Evolutionary conservation across 1,140 invertebrate genomes (phyloP), one percentile per base, ranked within the genome.

Genomic region (Microplitis mediator): DNA sequence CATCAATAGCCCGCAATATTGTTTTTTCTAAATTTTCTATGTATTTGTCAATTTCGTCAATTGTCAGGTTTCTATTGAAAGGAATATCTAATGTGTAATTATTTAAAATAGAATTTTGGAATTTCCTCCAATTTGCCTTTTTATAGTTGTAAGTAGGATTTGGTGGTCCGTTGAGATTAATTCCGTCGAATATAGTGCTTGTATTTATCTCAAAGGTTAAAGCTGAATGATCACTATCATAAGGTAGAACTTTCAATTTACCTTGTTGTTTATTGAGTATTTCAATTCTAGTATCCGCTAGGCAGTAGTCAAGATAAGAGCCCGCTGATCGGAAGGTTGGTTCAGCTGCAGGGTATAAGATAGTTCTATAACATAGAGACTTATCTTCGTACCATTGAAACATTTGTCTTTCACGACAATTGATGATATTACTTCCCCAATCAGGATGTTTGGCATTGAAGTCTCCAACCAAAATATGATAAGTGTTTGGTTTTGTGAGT

Each of bases 161-260:
- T 56, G 52, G 6, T 13, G 13, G 14, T 1, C 14, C 13, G 9
- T 35, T 16, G 1, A 31, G 0, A 3, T 34, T 11, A 13, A 70
- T 1, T 2, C 63, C 70, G 0, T 2, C 4, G 16, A 54, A 64
- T 0, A 54, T 3, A 6, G 51, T n/a, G 9, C 5, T n/a, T 23
- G 9, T n/a, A 23, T 69, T 6, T 32, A 75, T 56, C 2, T 13
- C 2, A 9, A 74, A 64, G 6, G 4, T 6, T 23, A 74, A 56
- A 0, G 69, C 72, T n/a, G 69, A 67, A 34, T 74, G 75, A 45
- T 74, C 72, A 32, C 72, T 76, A 51, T 76, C 75, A 54, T 76
- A 76, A 4, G 64, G 52, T 13, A 72, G 34, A 5, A 65, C 72
- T 14, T 9, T 6, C 3, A 76, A 35, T 63, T 67, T 74, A 6